Base-by-base conservation (phyloP, 2,797 vertebrate species). In the Oophaga sylvatica region DNA sequence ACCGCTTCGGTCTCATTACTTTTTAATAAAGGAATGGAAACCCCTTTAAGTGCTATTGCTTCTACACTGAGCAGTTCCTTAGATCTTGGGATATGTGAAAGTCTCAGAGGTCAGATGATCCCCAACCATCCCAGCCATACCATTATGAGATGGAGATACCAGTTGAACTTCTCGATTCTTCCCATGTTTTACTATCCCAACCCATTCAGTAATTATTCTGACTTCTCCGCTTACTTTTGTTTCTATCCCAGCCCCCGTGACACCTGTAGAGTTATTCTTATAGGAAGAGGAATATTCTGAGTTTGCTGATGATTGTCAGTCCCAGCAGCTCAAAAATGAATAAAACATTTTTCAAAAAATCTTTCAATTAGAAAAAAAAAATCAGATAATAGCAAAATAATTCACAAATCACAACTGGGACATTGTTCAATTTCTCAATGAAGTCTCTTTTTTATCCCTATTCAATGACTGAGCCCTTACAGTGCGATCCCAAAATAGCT, bases 391-490 rank as follows among this genome's bases (percentile, higher is more conserved):
- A 77, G 5, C 4, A 16, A 19, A 73, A 73, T 53, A 75, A 75
- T 13, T 26, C 11, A 56, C 19, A 63, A 59, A 56, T 81, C 67
- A 85, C 35, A 41, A 41, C 81, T 81, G 63, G 62, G 80, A 63
- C 67, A 76, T 75, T 88, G 77, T 75, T 83, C 56, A 17, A 73
- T 80, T 80, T 83, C 67, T 45, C 65, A 80, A 57, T 53, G 5
- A 85, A 48, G 17, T 48, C 45, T 45, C 7, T 73, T 56, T 19
- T 71, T 56, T 59, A 48, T 80, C 68, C 48, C 26, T 65, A 76
- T 60, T 81, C 35, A 81, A 70, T 85, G 87, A 88, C 81, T 75
- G 67, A 60, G 60, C 15, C 70, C 41, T 81, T 70, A 85, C 83
- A 85, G 79, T 68, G 59, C 26, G 13, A 53, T 19, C 41, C 19